phyloP scores from a whole-genome alignment of 2,113 vertebrate genomes.

The Atrichornis clamosus region DNA sequence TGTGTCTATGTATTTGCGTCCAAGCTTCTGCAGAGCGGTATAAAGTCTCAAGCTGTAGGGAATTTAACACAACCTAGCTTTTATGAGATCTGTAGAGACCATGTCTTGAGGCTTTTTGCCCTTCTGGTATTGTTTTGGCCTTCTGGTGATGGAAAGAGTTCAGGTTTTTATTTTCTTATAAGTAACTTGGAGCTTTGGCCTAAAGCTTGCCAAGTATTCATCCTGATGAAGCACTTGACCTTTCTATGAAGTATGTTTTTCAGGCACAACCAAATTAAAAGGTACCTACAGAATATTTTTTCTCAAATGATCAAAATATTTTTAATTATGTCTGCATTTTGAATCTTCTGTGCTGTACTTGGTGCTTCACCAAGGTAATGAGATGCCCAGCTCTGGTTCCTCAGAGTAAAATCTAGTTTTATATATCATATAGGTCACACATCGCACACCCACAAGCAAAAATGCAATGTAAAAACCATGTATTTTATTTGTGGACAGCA shows the following conservation, averaged over 20 bases:
- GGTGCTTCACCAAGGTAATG: not conserved
- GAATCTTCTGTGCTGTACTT: not conserved
- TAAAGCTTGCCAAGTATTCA: not conserved
- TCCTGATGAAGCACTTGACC: not conserved
- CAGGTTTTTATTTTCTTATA: not conserved
- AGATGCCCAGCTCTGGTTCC: not conserved
- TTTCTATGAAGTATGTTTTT: not conserved
- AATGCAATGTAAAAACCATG: not conserved
- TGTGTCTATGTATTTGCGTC: too few relatives aligned
- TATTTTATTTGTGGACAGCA: not conserved
- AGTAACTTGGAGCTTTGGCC: not conserved
- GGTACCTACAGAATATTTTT: not conserved
- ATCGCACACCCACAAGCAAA: not conserved
- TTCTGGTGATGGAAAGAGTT: not conserved
- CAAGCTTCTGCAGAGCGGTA: not conserved
- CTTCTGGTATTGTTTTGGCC: not conserved
- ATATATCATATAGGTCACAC: not conserved
- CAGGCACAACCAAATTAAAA: not conserved
- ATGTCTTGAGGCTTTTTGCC: not conserved
- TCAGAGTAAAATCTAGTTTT: not conserved
- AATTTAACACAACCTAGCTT: not conserved
- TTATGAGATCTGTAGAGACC: not conserved
- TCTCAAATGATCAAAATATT: not conserved
- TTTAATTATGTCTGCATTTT: not conserved
- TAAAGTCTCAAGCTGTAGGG: not conserved